Conservation (phyloP, 2,113 vertebrate species). For the Hypocryptadius cinnamomeus region DNA sequence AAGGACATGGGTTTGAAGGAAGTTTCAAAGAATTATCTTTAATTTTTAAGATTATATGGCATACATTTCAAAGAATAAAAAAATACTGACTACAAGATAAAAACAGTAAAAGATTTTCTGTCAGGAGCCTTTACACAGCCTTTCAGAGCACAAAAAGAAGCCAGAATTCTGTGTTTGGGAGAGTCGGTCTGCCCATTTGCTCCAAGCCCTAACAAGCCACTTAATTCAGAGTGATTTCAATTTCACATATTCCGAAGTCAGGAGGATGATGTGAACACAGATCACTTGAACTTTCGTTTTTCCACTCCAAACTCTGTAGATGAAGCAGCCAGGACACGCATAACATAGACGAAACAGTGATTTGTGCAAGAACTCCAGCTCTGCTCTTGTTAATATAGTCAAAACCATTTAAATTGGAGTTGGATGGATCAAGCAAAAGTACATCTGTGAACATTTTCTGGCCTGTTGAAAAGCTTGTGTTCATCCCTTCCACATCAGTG, state of each 20-base stretch:
- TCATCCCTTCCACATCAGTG: background rate
- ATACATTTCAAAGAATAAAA: background rate
- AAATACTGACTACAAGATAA: background rate
- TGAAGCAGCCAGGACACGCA: constrained; percentile 2
- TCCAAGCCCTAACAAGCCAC: background rate
- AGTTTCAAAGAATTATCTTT: background rate
- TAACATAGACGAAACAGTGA: background rate
- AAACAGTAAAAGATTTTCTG: background rate
- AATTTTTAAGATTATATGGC: background rate
- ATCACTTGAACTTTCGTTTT: background rate
- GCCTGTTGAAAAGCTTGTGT: background rate
- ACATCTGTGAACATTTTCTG: constrained; percentile 37
- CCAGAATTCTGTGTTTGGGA: accelerated
- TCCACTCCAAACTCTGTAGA: background rate
- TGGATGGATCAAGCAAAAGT: background rate
- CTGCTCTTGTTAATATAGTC: background rate
- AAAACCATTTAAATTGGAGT: constrained; percentile 35
- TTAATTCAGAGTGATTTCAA: background rate
- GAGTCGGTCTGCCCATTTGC: background rate
- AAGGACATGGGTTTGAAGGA: background rate
- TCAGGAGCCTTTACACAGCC: background rate
- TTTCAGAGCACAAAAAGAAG: background rate
- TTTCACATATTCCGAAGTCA: background rate
- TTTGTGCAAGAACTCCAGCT: background rate
- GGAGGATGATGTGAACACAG: background rate